Conservation (phyloP, 2,888 invertebrate species). For the Leistus spinibarbis region DNA sequence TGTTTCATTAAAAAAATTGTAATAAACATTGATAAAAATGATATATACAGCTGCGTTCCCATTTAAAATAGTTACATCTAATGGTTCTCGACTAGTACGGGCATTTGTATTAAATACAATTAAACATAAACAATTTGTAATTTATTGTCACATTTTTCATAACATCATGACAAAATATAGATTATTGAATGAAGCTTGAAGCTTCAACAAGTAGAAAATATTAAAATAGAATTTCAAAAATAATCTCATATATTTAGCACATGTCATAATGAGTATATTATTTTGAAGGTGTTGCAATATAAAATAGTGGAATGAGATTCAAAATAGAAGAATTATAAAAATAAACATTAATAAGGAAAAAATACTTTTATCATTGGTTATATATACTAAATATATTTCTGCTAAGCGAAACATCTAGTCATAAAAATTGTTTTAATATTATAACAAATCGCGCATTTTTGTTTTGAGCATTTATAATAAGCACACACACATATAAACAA, state of each 20-base stretch:
- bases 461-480: conserved; percentile 25
- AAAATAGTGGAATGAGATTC: too few relatives aligned
- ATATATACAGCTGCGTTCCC: neutral
- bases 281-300: too few relatives aligned
- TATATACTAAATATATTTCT: conserved; percentile 9
- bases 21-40: neutral
- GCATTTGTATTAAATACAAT: conserved; percentile 37
- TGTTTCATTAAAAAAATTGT: neutral
- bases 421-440: conserved; percentile 5
- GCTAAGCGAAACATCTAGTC: neutral
- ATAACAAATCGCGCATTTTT: conserved; percentile 5
- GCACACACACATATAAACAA: conserved; percentile 19
- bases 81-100: conserved; percentile 27
- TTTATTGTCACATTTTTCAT: conserved; percentile 34
- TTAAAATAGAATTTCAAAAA: neutral
- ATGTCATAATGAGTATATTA: neutral
- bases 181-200: conserved; percentile 13
- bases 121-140: conserved; percentile 23
- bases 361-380: neutral
- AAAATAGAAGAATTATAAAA: too few relatives aligned
- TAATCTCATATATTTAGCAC: neutral
- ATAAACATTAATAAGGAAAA: too few relatives aligned
- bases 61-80: neutral
- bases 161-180: conserved; percentile 11
- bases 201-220: neutral